These are phyloP conservation scores for Fukomys damarensis DNA, from an alignment of 2,113 vertebrate genomes.

Conservation along the genomic window DNA sequence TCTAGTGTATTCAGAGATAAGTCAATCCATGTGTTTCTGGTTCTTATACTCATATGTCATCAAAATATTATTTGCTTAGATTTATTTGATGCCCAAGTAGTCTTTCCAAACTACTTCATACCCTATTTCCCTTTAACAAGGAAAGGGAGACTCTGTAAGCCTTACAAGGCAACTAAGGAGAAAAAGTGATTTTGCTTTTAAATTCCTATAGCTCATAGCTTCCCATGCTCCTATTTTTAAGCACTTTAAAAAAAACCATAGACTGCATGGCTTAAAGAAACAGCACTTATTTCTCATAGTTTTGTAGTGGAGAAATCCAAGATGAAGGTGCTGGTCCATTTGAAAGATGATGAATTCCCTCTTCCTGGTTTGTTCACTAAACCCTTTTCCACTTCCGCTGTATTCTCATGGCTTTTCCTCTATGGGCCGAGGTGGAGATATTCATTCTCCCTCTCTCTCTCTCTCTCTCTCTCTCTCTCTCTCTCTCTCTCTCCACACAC, in stretches of 20 bases:
- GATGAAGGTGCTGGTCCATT: background rate
- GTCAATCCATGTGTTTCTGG: conserved; percentile 65
- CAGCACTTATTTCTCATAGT: background rate
- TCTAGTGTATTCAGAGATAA: conserved; percentile 46
- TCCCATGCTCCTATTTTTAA: background rate
- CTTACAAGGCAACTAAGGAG: background rate
- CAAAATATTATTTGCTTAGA: conserved; percentile 71
- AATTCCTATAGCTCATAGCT: background rate
- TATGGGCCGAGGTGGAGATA: background rate
- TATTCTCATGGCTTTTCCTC: background rate
- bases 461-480: background rate
- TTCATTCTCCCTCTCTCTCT: background rate
- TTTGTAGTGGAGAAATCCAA: background rate
- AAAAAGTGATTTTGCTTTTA: conserved; percentile 22
- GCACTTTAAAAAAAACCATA: background rate
- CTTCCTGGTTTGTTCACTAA: background rate
- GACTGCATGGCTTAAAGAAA: background rate
- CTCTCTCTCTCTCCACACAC: too few species aligned
- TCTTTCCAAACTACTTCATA: conserved; percentile 33
- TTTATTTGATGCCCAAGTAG: conserved; percentile 59
- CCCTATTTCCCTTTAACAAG: conserved; percentile 52
- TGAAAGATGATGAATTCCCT: background rate
- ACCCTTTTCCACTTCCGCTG: background rate
- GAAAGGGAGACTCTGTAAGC: background rate
- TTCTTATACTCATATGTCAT: conserved; percentile 66